phyloP scores from a whole-genome alignment of 2,113 vertebrate species.

The Lutjanus erythropterus region DNA sequence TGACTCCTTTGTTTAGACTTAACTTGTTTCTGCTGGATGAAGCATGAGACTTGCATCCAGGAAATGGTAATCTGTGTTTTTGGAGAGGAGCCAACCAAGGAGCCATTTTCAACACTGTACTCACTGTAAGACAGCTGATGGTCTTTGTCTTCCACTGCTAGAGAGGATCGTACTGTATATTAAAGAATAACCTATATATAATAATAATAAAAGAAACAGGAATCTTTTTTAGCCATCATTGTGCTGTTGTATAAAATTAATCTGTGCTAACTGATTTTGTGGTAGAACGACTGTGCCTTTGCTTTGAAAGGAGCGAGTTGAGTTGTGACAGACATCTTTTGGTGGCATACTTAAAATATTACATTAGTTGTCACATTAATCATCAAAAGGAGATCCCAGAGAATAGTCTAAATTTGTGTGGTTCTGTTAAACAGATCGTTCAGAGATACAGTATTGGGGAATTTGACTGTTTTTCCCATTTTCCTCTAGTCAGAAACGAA shows the following conservation, averaged over 20 bases:
- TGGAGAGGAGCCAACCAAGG: constrained; percentile 26
- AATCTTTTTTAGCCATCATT: neutral
- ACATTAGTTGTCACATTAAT: too few species aligned
- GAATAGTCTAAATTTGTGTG: too few species aligned
- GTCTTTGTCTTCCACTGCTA: neutral
- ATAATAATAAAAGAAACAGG: neutral
- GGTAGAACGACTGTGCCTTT: neutral
- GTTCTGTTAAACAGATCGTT: too few species aligned
- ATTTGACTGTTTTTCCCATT: too few species aligned
- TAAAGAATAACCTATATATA: too few species aligned
- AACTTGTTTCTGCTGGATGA: constrained; percentile 46
- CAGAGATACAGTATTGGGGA: too few species aligned
- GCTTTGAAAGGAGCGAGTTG: neutral
- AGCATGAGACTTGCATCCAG: constrained; percentile 24
- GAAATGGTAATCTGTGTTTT: constrained; percentile 37
- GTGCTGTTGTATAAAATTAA: neutral
- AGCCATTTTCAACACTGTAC: constrained; percentile 21
- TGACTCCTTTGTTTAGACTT: constrained; percentile 55
- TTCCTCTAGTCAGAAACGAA: too few species aligned
- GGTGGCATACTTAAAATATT: too few species aligned
- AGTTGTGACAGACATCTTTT: too few species aligned
- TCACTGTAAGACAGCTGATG: constrained; percentile 2
- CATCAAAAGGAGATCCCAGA: too few species aligned
- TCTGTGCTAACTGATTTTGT: neutral
- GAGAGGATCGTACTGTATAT: neutral